These are phyloP conservation scores for Neodontobutis hainanensis DNA, from an alignment of 2,113 vertebrate genomes.

Conservation along the genomic window DNA sequence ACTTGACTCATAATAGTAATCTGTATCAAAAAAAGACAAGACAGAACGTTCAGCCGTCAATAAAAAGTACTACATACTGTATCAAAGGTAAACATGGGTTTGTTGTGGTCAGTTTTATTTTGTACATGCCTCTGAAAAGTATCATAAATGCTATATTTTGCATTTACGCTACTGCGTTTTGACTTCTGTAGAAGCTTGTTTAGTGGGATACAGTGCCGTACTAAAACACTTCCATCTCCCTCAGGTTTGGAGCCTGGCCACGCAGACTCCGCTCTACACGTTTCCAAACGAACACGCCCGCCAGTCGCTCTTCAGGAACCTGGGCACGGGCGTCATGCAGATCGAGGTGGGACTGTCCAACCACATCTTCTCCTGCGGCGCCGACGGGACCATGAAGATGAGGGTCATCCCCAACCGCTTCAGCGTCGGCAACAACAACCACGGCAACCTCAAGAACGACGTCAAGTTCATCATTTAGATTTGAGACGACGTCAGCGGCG, in stretches of 20 bases:
- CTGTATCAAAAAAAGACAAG: too few relatives aligned
- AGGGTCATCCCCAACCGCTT: constrained; percentile 91
- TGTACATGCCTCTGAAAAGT: too few relatives aligned
- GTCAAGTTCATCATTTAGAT: constrained; percentile 89
- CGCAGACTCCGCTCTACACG: constrained; percentile 85
- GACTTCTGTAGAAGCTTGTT: too few relatives aligned
- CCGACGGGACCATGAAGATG: constrained; percentile 98
- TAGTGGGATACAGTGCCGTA: too few relatives aligned
- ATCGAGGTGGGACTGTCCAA: constrained; percentile 91
- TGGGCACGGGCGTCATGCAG: constrained; percentile 98
- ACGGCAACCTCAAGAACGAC: constrained; percentile 84
- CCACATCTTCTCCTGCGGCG: constrained; percentile 97
- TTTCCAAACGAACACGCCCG: constrained; percentile 94
- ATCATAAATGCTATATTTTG: too few relatives aligned
- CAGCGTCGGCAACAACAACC: constrained; percentile 74
- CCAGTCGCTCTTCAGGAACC: constrained; percentile 97
- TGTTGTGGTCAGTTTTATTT: too few relatives aligned
- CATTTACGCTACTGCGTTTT: too few relatives aligned
- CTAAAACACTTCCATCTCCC: neutral
- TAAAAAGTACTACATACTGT: too few relatives aligned
- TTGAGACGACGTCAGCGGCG: neutral
- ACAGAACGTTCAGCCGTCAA: too few relatives aligned
- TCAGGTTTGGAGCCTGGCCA: constrained; percentile 92
- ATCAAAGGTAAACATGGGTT: too few relatives aligned
- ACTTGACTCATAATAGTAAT: too few relatives aligned